phyloP scores from a whole-genome alignment of 2,113 vertebrate species.

The Lagenorhynchus albirostris region DNA sequence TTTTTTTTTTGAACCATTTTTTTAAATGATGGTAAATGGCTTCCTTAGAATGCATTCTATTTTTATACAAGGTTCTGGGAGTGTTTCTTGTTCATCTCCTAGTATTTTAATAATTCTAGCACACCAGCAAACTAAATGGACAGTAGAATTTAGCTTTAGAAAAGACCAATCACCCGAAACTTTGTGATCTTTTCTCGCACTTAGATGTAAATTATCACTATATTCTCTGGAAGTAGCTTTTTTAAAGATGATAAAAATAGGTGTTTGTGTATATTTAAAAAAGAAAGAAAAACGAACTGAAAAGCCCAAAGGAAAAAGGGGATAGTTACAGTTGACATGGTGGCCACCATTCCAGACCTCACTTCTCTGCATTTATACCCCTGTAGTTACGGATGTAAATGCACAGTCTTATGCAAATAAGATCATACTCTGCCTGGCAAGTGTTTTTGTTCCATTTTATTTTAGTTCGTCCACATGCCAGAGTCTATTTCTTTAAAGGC shows the following conservation, averaged over 20 bases:
- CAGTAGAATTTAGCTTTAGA: neutral
- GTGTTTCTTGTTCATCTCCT: neutral
- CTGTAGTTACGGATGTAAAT: neutral
- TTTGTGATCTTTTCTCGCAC: neutral
- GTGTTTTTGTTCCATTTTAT: neutral
- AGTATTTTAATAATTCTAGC: neutral
- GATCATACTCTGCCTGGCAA: neutral
- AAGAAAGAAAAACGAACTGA: neutral
- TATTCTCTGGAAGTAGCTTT: neutral
- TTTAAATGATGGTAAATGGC: neutral
- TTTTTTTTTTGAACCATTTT: neutral
- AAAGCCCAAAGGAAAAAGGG: neutral
- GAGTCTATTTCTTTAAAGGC: constrained; percentile 7
- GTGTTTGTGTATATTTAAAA: neutral
- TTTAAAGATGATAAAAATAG: constrained; percentile 32
- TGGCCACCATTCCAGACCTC: neutral
- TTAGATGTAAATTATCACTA: neutral
- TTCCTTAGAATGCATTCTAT: constrained; percentile 49
- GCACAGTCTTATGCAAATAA: neutral
- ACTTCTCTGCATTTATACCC: neutral
- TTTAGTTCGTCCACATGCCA: neutral
- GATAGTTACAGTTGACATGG: neutral
- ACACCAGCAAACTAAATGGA: neutral
- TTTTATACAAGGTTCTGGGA: constrained; percentile 51
- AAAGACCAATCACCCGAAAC: neutral